Evolutionary conservation across 2,888 invertebrate species (phyloP).

Genomic region (Fragum sueziense): DNA sequence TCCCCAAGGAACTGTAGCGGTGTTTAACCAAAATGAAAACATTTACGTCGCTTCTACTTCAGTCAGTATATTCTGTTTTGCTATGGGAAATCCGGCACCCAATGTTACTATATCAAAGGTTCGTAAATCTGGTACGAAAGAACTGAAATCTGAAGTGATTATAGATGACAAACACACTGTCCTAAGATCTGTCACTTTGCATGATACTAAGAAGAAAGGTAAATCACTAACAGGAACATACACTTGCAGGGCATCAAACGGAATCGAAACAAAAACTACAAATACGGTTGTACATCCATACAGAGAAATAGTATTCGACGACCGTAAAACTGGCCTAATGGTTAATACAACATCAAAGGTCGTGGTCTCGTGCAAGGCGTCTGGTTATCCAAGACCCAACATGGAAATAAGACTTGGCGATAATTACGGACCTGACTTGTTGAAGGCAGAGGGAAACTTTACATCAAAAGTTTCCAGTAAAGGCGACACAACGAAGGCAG

Average conservation of each 20-base stretch:
- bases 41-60: neutral
- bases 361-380: slow-evolving; percentile 5
- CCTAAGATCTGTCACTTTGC: neutral
- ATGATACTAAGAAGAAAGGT: neutral
- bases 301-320: neutral
- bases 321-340: neutral
- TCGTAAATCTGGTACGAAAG: neutral
- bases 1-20: neutral
- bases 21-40: neutral
- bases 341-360: neutral
- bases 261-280: neutral
- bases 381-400: neutral
- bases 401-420: neutral
- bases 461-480: neutral
- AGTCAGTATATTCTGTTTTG: slow-evolving; percentile 4
- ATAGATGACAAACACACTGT: neutral
- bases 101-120: neutral
- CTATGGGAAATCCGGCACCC: slow-evolving; percentile 6
- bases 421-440: neutral
- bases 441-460: neutral
- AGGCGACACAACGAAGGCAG: neutral
- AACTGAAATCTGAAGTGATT: neutral
- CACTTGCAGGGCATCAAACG: neutral
- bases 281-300: neutral
- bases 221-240: neutral